A percentile compares a stretch with the other conserved stretches of the same genome.
Evolutionary conservation across 2,113 vertebrate species (phyloP).

Genomic region (Neoarius graeffei): DNA sequence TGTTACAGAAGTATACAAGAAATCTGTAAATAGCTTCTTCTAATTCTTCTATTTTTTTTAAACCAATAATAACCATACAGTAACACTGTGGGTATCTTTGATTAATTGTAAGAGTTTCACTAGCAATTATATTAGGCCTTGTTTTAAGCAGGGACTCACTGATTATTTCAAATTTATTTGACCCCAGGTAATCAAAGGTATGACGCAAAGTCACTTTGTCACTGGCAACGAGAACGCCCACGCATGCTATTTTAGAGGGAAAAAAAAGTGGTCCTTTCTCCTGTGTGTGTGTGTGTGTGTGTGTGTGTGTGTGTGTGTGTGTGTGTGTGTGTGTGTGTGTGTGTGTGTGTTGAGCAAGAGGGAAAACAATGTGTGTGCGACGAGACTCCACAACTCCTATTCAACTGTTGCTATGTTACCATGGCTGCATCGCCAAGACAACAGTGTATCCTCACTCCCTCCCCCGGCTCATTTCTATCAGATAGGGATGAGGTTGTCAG

Average conservation of each 20-base stretch:
- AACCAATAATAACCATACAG: background rate
- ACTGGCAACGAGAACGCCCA: slow-evolving; percentile 59
- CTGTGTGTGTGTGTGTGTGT: background rate
- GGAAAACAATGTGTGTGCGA: slow-evolving; percentile 27
- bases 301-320: background rate
- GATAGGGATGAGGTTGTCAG: slow-evolving; percentile 47
- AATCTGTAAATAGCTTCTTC: background rate
- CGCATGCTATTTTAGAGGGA: slow-evolving; percentile 67
- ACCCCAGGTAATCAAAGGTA: slow-evolving; percentile 56
- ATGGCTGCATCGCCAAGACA: slow-evolving; percentile 70
- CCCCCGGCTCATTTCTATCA: slow-evolving; percentile 52
- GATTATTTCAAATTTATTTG: slow-evolving; percentile 51
- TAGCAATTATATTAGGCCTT: slow-evolving; percentile 41
- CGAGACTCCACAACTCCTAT: slow-evolving; percentile 59
- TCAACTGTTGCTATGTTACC: slow-evolving; percentile 69
- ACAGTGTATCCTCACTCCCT: slow-evolving; percentile 56
- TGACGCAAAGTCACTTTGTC: slow-evolving; percentile 60
- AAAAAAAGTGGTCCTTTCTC: slow-evolving; percentile 61
- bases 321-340: background rate
- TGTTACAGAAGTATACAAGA: background rate
- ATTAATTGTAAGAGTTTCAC: slow-evolving; percentile 30
- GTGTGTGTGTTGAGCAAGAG: background rate
- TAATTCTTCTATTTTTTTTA: background rate
- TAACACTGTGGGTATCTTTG: slow-evolving; percentile 26
- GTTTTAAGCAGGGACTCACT: slow-evolving; percentile 42